A percentile compares a stretch with the other conserved stretches of the same genome.
These are phyloP conservation scores for Beris chalybata DNA, from an alignment of 2,888 invertebrate species.

Conservation along the genomic window DNA sequence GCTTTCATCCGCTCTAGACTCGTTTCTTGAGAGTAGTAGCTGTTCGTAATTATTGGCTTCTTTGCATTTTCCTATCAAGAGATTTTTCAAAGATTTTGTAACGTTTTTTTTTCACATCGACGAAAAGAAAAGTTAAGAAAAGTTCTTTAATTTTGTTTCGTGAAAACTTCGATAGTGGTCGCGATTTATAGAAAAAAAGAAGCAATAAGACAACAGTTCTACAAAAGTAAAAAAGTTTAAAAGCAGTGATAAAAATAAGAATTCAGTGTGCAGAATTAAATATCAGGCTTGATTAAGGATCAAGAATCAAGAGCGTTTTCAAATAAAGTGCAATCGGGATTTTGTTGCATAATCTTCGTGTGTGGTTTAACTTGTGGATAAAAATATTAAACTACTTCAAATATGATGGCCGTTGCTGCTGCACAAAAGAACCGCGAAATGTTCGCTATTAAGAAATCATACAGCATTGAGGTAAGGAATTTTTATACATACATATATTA, in stretches of 20 bases:
- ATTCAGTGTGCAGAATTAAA: conserved; percentile 6
- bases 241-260: conserved; percentile 27
- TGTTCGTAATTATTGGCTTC: conserved; percentile 58
- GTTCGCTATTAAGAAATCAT: conserved; percentile 96
- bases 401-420: conserved; percentile 85
- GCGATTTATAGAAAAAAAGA: conserved; percentile 12
- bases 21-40: conserved; percentile 58
- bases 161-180: conserved; percentile 27
- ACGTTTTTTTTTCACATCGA: no score
- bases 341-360: conserved; percentile 23
- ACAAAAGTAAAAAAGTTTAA: background rate
- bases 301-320: conserved; percentile 11
- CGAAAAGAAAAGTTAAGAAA: conserved; percentile 39
- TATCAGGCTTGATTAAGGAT: conserved; percentile 31
- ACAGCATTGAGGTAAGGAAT: conserved; percentile 91
- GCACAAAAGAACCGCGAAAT: conserved; percentile 93
- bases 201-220: conserved; percentile 38
- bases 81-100: conserved; percentile 10
- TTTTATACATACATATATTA: no score
- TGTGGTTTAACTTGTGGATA: conserved; percentile 22
- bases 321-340: conserved; percentile 22
- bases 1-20: conserved; percentile 69
- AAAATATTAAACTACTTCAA: conserved; percentile 41
- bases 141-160: conserved; percentile 42
- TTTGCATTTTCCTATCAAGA: conserved; percentile 15